Conservation (phyloP, 2,888 invertebrate species). For the Syritta pipiens region DNA sequence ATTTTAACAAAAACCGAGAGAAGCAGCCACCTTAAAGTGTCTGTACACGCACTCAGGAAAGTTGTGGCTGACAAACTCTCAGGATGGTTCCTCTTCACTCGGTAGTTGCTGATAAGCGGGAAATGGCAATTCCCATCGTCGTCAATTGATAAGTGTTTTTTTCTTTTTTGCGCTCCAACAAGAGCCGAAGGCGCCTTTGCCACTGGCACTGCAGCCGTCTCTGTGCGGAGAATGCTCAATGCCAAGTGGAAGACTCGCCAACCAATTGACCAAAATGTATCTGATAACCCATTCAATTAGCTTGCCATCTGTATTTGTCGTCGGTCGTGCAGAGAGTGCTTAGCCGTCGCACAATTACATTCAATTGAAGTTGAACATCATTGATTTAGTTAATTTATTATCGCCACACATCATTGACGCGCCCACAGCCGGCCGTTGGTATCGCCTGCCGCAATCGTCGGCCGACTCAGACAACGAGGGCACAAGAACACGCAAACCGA, state of each 20-base stretch:
- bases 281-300: conserved; percentile 62
- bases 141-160: conserved; percentile 46
- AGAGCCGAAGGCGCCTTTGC: neutral
- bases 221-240: conserved; percentile 21
- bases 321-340: neutral
- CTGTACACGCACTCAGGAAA: too few relatives aligned
- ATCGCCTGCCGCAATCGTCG: neutral
- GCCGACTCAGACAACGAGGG: neutral
- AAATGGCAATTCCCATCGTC: conserved; percentile 50
- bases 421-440: neutral
- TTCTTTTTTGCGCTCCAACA: neutral
- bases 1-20: too few relatives aligned
- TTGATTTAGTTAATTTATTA: conserved; percentile 54
- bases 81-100: too few relatives aligned
- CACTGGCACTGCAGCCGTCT: neutral
- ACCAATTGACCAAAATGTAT: conserved; percentile 56
- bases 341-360: conserved; percentile 40
- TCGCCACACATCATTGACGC: conserved; percentile 23
- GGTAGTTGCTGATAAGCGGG: conserved; percentile 37
- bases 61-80: too few relatives aligned
- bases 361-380: conserved; percentile 49
- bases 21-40: too few relatives aligned
- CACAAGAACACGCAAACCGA: conserved; percentile 21
- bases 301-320: conserved; percentile 24
- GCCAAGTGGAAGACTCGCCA: conserved; percentile 54